Evolutionary conservation across 2,797 vertebrate species (phyloP), one percentile per base, ranked within the genome.

Genomic region (Salarias fasciatus): DNA sequence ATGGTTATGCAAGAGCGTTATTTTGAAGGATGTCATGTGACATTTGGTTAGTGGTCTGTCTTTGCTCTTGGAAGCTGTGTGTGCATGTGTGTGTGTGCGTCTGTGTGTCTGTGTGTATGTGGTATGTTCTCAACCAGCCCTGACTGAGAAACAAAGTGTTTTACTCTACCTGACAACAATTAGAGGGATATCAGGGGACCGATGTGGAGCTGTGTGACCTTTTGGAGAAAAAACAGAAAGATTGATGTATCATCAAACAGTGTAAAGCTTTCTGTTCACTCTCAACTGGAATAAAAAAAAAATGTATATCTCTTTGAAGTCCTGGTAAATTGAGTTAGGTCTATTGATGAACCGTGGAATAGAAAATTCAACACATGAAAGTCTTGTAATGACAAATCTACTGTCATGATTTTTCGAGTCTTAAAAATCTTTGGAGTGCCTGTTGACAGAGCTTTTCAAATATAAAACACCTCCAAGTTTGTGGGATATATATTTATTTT

Each of bases 21-120:
- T 84, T 88, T 84, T 84, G 72, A 84, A 86, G 63, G 51, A 63
- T 68, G 74, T 63, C 85, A 83, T 83, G 83, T 87, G 85, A 84
- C 72, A 77, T 80, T 86, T 83, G 59, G 62, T 87, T 54, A 59
- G 80, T 56, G 56, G 61, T 62, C 60, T 72, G 63, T 69, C 60
- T 79, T 48, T 62, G 60, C 50, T 71, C 52, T 66, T 45, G 45
- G 46, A 49, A 51, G 28, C 53, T 9, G 33, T n/a, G 55, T 31
- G 5, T 58, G 31, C 35, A 30, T 14, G 7, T 41, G 31, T 14
- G 40, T 14, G n/a, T 6, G 6, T 14, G n/a, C 14, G 5, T 14
- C n/a, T 42, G 40, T 44, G 33, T 48, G 43, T 38, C 36, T 38
- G 36, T 38, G 36, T 56, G 41, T 47, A 40, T 36, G 57, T 54